These are phyloP conservation scores for Agrotis puta DNA, from an alignment of 2,888 invertebrate genomes.

Conservation along the genomic window DNA sequence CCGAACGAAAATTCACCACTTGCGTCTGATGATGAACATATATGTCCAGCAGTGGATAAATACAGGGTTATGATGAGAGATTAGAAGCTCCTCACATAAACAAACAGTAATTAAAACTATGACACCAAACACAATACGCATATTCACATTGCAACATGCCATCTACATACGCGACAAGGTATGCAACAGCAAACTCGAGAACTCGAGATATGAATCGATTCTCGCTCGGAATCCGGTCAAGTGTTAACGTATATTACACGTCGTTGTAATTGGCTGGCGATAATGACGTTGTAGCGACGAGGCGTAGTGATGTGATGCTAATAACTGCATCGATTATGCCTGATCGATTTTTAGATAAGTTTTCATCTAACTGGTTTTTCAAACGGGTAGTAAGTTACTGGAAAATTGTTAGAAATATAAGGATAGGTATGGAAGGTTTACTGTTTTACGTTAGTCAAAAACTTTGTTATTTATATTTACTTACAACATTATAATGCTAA, in stretches of 20 bases:
- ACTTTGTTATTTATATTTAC: no score
- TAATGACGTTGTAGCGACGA: constrained; percentile 77
- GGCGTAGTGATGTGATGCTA: constrained; percentile 56
- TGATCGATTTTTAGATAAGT: constrained; percentile 25
- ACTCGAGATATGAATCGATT: constrained; percentile 63
- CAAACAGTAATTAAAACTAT: background rate
- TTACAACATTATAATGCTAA: no score
- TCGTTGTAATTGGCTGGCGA: constrained; percentile 75
- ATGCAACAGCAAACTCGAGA: constrained; percentile 56
- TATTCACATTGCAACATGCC: background rate
- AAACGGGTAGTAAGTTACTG: no score
- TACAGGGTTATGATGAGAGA: no score
- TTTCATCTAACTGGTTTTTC: no score
- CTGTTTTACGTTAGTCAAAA: no score
- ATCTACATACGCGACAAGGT: constrained; percentile 27
- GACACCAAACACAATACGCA: background rate
- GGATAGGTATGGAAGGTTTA: no score
- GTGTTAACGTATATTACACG: constrained; percentile 75
- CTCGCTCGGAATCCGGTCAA: constrained; percentile 67
- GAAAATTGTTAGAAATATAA: no score
- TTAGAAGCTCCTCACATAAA: background rate
- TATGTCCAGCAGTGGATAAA: no score
- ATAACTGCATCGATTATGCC: constrained; percentile 44
- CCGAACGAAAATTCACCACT: no score
- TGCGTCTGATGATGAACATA: no score